Percentiles rank a stretch among this genome's conserved stretches.
Conservation (phyloP, 1,140 invertebrate species). For the Lasaia peninsularis region DNA sequence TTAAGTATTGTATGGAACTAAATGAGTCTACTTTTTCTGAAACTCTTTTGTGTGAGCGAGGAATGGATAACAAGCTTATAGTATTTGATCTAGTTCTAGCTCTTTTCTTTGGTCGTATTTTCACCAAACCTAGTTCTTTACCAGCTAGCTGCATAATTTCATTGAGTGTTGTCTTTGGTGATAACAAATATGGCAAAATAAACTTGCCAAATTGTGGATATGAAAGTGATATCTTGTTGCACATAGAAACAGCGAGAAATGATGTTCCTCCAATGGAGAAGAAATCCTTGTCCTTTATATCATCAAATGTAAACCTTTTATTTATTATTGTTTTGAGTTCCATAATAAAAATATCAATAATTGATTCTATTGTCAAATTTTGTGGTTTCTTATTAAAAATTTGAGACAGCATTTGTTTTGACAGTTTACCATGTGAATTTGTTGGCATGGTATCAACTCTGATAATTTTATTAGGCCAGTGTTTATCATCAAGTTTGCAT, state of each 20-base stretch:
- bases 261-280: constrained; percentile 61
- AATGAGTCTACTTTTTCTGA: constrained; percentile 13
- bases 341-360: constrained; percentile 39
- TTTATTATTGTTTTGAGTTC: constrained; percentile 45
- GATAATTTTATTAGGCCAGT: constrained; percentile 77
- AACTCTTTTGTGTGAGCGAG: constrained; percentile 27
- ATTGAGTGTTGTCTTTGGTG: constrained; percentile 44
- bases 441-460: constrained; percentile 76
- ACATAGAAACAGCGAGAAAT: constrained; percentile 55
- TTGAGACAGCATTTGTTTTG: constrained; percentile 52
- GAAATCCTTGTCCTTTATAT: constrained; percentile 57
- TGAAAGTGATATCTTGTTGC: constrained; percentile 50
- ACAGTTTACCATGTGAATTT: constrained; percentile 80
- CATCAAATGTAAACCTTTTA: constrained; percentile 62
- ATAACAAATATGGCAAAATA: constrained; percentile 52
- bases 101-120: constrained; percentile 33
- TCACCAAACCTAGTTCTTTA: constrained; percentile 41
- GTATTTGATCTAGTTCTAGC: constrained; percentile 30
- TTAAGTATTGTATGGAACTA: constrained; percentile 41
- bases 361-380: constrained; percentile 31
- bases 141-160: constrained; percentile 45
- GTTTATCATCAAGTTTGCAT: constrained; percentile 65
- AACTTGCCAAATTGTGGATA: constrained; percentile 47
- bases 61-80: constrained; percentile 26
- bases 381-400: constrained; percentile 42